Conservation (phyloP, 2,113 vertebrate genomes). For the Saguinus imperator region DNA sequence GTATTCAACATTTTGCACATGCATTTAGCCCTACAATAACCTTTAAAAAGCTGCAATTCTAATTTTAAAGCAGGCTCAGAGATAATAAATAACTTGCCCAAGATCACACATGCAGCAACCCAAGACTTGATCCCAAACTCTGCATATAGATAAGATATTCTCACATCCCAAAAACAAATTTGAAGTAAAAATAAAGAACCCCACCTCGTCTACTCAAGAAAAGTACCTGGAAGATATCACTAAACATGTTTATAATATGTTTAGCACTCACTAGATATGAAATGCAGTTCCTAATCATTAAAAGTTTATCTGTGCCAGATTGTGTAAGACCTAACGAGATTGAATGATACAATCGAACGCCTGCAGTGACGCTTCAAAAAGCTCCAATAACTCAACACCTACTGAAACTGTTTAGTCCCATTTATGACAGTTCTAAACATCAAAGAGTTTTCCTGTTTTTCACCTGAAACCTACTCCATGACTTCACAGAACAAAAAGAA, state of each 20-base stretch:
- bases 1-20: background rate
- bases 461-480: background rate
- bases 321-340: background rate
- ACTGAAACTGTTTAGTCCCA: background rate
- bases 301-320: background rate
- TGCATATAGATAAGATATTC: background rate
- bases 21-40: background rate
- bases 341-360: background rate
- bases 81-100: conserved; percentile 10
- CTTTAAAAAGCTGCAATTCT: background rate
- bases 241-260: background rate
- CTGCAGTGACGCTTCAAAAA: background rate
- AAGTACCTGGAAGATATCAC: background rate
- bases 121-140: background rate
- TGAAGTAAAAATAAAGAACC: background rate
- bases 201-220: background rate
- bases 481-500: background rate
- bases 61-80: conserved; percentile 4
- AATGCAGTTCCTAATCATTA: background rate
- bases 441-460: background rate
- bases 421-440: conserved; percentile 2
- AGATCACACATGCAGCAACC: background rate
- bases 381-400: background rate
- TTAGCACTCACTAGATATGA: background rate
- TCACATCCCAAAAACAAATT: background rate